A percentile compares a stretch with the other conserved stretches of the same genome.
Evolutionary conservation across 2,888 invertebrate genomes (phyloP).

Genomic region (Amphipyra berbera): DNA sequence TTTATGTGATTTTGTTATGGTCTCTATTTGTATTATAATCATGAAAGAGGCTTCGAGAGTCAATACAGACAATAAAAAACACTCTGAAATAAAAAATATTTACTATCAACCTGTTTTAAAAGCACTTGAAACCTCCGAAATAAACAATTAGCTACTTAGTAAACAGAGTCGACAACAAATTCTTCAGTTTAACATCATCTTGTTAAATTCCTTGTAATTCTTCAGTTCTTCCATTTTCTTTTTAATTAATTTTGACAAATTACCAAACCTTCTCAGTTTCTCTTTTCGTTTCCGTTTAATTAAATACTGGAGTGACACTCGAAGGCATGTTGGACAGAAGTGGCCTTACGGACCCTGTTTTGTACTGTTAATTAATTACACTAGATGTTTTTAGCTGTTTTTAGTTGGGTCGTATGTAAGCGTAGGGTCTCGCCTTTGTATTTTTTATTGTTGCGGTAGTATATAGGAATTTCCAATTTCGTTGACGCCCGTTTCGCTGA

Average conservation of each 20-base stretch:
- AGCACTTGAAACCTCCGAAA: slow-evolving; percentile 43
- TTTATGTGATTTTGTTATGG: too few relatives aligned
- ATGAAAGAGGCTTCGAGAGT: too few relatives aligned
- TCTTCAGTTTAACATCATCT: slow-evolving; percentile 73
- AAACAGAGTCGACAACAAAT: slow-evolving; percentile 69
- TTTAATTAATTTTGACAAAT: slow-evolving; percentile 90
- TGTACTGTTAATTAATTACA: slow-evolving; percentile 77
- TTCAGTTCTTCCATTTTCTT: slow-evolving; percentile 83
- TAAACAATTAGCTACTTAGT: slow-evolving; percentile 68
- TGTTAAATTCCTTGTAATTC: slow-evolving; percentile 81
- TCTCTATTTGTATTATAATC: too few relatives aligned
- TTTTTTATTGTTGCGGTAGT: too few relatives aligned
- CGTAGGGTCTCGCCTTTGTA: neutral
- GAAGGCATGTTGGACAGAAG: slow-evolving; percentile 75
- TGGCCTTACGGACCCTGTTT: slow-evolving; percentile 67
- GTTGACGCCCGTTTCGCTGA: too few relatives aligned
- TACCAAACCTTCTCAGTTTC: slow-evolving; percentile 86
- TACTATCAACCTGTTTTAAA: slow-evolving; percentile 2
- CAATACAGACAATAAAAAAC: too few relatives aligned
- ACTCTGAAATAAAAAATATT: slow-evolving; percentile 12
- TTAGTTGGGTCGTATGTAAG: slow-evolving; percentile 9
- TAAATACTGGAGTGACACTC: slow-evolving; percentile 89
- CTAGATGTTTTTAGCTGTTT: slow-evolving; percentile 47
- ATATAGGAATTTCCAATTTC: too few relatives aligned
- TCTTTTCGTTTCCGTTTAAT: slow-evolving; percentile 85